Percentiles rank a stretch among this genome's conserved stretches.
These are phyloP conservation scores for Lamellibrachia luymesi DNA, from an alignment of 1,140 invertebrate genomes.

Conservation along the genomic window DNA sequence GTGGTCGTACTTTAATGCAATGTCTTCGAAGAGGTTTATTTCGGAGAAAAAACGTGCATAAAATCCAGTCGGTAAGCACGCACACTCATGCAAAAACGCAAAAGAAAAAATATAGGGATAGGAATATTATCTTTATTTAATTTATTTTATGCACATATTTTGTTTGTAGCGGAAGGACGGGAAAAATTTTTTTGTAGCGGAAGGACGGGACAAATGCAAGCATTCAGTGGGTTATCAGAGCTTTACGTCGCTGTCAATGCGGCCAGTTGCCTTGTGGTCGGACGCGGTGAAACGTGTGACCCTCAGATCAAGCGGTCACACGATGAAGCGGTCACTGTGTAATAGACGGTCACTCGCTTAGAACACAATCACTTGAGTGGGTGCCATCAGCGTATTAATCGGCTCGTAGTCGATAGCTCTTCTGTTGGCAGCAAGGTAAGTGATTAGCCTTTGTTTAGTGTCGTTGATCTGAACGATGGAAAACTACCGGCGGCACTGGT, in stretches of 20 bases:
- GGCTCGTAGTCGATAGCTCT: neutral
- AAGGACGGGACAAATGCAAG: neutral
- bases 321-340: neutral
- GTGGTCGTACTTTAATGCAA: too few relatives aligned
- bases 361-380: too few relatives aligned
- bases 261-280: neutral
- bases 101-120: too few relatives aligned
- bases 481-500: neutral
- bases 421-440: neutral
- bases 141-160: neutral
- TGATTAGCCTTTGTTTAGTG: neutral
- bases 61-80: too few relatives aligned
- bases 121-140: neutral
- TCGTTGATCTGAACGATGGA: neutral
- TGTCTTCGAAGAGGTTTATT: too few relatives aligned
- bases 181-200: neutral
- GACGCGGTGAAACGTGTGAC: neutral
- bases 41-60: too few relatives aligned
- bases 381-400: neutral
- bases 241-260: neutral
- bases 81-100: too few relatives aligned
- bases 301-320: too few relatives aligned
- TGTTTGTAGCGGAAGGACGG: too few relatives aligned
- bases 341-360: neutral
- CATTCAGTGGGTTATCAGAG: neutral